Evolutionary conservation across 1,140 invertebrate genomes (phyloP), one percentile per base, ranked within the genome.

Genomic region (Capitella teleta): DNA sequence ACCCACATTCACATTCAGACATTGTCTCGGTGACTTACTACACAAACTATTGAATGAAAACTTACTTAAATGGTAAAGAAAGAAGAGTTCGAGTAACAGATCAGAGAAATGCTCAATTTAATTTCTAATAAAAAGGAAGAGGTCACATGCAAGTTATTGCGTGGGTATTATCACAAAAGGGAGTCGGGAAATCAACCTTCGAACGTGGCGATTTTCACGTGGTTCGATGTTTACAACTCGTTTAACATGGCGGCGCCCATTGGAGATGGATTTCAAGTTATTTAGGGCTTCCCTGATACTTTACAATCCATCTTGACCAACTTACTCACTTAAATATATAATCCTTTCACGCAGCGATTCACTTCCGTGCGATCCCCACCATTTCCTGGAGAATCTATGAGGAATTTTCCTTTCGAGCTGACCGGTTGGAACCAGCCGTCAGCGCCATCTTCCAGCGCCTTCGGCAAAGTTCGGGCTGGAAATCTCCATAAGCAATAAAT

Each of bases 401-500:
- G 55, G 64, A 28, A 26, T 24, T 38, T 21, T 30, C 21, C 26
- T 46, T 36, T 12, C 21, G 6, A n/a, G 16, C 32, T 25, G 37
- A 70, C 67, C 67, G 67, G 67, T 70, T 68, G 59, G 57, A 70
- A 70, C 67, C 67, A 66, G 67, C 66, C 57, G 59, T 52, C 58
- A 54, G 61, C 64, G 62, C 63, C 66, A 67, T 66, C 51, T 58
- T 57, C 55, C 58, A 57, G 43, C 16, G 26, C 40, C 24, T 52
- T 50, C 25, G 38, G 43, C 47, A 25, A 49, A 47, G 40, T 54
- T 55, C 61, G 65, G 38, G 26, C 40, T 43, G 45, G 47, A 52
- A 52, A 48, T 47, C 32, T 45, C 45, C 34, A 38, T 32, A 32
- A n/a, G 30, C n/a, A 32, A 32, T 10, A n/a, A 8, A 32, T 32